These are phyloP conservation scores for Ciconia nigra DNA, from an alignment of 2,797 vertebrate species.

Conservation along the genomic window DNA sequence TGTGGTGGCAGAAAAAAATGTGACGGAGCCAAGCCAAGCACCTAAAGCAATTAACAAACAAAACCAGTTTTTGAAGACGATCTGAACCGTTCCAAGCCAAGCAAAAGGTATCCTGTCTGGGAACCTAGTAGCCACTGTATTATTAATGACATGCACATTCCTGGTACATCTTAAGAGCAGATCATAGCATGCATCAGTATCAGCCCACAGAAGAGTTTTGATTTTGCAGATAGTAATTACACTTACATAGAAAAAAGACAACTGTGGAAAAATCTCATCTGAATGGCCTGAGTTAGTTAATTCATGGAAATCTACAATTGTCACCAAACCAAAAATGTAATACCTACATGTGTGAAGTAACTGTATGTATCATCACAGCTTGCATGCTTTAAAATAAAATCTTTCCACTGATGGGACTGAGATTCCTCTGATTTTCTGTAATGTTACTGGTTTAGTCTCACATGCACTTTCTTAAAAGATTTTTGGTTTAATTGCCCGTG, in stretches of 20 bases:
- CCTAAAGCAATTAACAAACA: not conserved
- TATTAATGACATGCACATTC: not conserved
- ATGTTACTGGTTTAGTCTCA: not conserved
- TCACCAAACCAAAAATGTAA: not conserved
- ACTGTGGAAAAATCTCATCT: not conserved
- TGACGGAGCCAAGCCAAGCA: not conserved
- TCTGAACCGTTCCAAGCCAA: not conserved
- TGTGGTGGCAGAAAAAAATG: not conserved
- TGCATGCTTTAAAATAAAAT: conserved; percentile 41
- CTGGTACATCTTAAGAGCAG: not conserved
- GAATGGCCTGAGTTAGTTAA: not conserved
- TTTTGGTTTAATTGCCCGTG: not conserved
- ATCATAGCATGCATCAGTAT: not conserved
- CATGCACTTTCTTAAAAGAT: not conserved
- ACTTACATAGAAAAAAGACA: not conserved
- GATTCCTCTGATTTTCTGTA: not conserved
- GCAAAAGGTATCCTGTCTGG: not conserved
- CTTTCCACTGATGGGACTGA: not conserved
- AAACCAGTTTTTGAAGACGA: conserved; percentile 9
- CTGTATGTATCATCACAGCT: not conserved
- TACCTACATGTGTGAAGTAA: not conserved
- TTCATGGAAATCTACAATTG: not conserved
- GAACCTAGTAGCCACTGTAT: not conserved
- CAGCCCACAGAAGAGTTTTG: not conserved
- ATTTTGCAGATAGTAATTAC: not conserved